Evolutionary conservation across 2,797 vertebrate genomes (phyloP).

Genomic region (Mormyrus hasselquistii): DNA sequence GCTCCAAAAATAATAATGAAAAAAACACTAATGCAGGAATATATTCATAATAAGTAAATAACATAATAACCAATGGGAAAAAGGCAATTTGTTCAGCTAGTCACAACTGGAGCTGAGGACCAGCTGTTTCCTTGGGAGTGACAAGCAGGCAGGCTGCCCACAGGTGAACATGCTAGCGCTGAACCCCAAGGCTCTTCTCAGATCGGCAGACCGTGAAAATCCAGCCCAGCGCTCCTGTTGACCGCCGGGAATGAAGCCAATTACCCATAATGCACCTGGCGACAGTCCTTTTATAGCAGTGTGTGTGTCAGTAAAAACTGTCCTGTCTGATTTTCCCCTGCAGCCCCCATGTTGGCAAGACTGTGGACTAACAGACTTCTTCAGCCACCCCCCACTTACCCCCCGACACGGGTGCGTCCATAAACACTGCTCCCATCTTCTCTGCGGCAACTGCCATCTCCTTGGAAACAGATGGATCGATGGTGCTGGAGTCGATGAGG

Average conservation of each 20-base stretch:
- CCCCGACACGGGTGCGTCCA: constrained; percentile 97
- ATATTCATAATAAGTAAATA: not conserved
- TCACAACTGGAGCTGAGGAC: not conserved
- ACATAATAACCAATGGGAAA: not conserved
- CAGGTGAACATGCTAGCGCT: not conserved
- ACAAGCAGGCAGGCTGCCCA: not conserved
- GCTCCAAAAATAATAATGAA: not conserved
- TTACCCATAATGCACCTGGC: not conserved
- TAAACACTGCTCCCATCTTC: constrained; percentile 94
- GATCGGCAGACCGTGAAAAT: not conserved
- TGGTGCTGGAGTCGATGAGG: constrained; percentile 96
- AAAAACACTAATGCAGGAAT: not conserved
- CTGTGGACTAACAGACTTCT: not conserved
- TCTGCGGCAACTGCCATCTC: constrained; percentile 86
- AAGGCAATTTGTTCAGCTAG: not conserved
- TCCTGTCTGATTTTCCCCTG: not conserved
- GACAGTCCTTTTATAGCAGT: too few species aligned
- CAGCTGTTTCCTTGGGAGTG: not conserved
- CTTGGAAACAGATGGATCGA: constrained; percentile 90
- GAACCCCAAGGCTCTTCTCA: not conserved
- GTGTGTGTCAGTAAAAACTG: not conserved
- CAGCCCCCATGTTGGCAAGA: not conserved
- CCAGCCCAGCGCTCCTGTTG: not conserved
- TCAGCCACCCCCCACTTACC: constrained; percentile 58
- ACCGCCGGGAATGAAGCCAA: not conserved